Base-by-base conservation (phyloP, 2,113 vertebrate species). In the Petromus typicus region DNA sequence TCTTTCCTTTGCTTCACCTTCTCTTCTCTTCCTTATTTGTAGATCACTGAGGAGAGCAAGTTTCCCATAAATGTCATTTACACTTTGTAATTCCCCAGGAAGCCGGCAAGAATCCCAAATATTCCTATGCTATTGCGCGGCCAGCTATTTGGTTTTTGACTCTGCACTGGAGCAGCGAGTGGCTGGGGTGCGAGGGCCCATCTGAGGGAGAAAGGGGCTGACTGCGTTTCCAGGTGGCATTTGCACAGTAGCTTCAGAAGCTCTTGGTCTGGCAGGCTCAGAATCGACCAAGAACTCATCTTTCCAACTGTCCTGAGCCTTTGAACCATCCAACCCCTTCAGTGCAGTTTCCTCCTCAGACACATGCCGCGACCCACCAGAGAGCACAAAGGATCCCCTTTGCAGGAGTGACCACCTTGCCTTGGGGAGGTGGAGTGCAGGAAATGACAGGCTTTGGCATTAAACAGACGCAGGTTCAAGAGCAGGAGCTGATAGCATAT, bases 1-100 rank as follows among this genome's bases (percentile, higher is more conserved):
- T 67, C 37, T 94, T 96, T 95, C 54, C 89, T 92, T 96, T 93
- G 95, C 78, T 96, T 98, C 0, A 0, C 34, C 32, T 96, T 97
- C 64, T 48, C 25, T 48, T 5, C 75, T 73, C 90, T 96, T 83
- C 57, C 34, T 96, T 96, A 85, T 18, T 14, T 34, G 86, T 61
- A 54, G 57, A 73, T 14, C 1, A 32, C 71, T 22, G 2, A 82
- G 73, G 82, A 32, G 94, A 85, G 37, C 20, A 56, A 73, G 32
- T 78, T 37, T 4, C 54, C 94, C 94, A 43, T 37, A 84, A 94
- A 86, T 37, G 83, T 80, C 34, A 17, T 45, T 82, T 43, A 95
- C 67, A 76, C 89, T 95, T 96, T 94, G 61, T 79, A 32, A 7
- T 89, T 76, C 88, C 40, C 75, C 86, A 95, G 92, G 92, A 81